Conservation (phyloP, 2,888 invertebrate species). For the Drosophila monieri region DNA sequence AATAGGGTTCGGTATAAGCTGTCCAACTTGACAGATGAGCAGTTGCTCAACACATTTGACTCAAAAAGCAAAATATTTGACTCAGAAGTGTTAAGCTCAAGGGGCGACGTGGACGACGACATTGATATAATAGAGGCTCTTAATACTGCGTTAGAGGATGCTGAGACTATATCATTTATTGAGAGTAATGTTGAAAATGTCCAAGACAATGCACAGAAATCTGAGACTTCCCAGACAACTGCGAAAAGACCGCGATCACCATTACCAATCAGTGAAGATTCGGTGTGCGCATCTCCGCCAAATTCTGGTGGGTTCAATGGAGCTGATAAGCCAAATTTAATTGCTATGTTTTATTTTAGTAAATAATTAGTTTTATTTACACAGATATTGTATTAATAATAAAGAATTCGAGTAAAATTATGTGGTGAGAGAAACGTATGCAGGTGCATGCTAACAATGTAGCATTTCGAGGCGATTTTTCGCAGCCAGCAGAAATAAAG, state of each 20-base stretch:
- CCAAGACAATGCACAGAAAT: slow-evolving; percentile 7
- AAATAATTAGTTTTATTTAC: slow-evolving; percentile 5
- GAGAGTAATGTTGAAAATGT: not conserved
- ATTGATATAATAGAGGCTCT: slow-evolving; percentile 10
- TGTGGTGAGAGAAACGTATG: too few species aligned
- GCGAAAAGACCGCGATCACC: slow-evolving; percentile 13
- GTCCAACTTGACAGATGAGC: slow-evolving; percentile 31
- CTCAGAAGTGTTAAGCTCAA: slow-evolving; percentile 18
- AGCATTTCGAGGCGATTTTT: too few species aligned
- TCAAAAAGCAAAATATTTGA: too few species aligned
- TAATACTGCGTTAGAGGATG: slow-evolving; percentile 24
- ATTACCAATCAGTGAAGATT: slow-evolving; percentile 20
- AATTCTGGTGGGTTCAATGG: slow-evolving; percentile 16
- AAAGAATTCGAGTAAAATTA: not conserved
- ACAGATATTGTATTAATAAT: too few species aligned
- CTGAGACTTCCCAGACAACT: slow-evolving; percentile 5
- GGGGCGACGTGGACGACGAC: slow-evolving; percentile 17
- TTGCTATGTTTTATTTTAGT: too few species aligned
- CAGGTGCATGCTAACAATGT: too few species aligned
- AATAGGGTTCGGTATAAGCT: not conserved
- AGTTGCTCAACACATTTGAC: slow-evolving; percentile 23
- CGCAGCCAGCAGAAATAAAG: too few species aligned
- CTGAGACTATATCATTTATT: not conserved
- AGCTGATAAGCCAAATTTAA: slow-evolving; percentile 11
- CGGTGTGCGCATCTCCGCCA: slow-evolving; percentile 12